Base-by-base conservation (phyloP, 2,113 vertebrate species). In the Callithrix jacchus region DNA sequence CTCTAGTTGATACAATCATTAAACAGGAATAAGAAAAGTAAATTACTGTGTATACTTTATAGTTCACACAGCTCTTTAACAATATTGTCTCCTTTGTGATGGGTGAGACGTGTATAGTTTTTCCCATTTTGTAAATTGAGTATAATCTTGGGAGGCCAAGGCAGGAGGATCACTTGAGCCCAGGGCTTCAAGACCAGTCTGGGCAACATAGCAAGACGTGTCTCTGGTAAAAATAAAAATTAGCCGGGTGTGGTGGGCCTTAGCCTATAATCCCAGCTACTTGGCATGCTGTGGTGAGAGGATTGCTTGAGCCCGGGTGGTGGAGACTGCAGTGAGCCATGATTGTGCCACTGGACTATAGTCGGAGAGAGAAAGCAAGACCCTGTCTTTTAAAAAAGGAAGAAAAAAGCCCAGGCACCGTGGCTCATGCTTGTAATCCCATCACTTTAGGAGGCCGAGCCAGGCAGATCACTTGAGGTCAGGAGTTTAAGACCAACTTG, bases 401-500 rank as follows among this genome's bases (percentile, higher is more conserved):
- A 58, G 23, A 58, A 58, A 25, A 58, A 58, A 58, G 18, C 6
- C 66, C 16, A 3, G 66, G 66, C 0, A 7, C 66, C 0, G 66
- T 68, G 32, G 16, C 66, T 68, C 30, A 35, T 6, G 3, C 66
- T 32, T 68, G 32, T n/a, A n/a, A 68, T 68, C 32, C 66, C 32
- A 68, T 32, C 32, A 68, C 66, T 68, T 35, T 8, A 32, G 32
- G 32, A 68, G 32, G 66, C 32, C 1, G 66, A 68, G 16, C 32
- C 7, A 8, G 32, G 32, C 6, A 17, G 14, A n/a, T n/a, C 66
- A 35, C 56, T 58, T 68, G 16, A 68, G 14, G 6, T 35, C 66
- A 68, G 66, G 66, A 68, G 32, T 17, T 68, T 1, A 14, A 68
- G 66, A 68, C 32, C 30, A 35, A 16, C 6, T 17, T 68, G 66